Percentiles rank a stretch among this genome's conserved stretches.
Conservation (phyloP, 2,888 invertebrate species). For the Dysmachus trigonus region DNA sequence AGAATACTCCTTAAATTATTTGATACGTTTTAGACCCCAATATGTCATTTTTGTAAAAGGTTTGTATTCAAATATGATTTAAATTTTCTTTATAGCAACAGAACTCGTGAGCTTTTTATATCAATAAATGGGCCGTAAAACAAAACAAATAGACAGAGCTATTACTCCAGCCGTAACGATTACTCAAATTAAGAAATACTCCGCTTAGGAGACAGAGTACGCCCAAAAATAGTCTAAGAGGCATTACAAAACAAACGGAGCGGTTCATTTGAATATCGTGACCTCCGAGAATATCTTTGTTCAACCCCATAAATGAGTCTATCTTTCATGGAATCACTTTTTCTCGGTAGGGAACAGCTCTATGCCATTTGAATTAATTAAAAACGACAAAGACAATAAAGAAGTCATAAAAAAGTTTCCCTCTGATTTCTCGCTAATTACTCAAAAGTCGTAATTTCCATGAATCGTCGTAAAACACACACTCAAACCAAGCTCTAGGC, state of each 20-base stretch:
- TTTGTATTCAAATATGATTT: background rate
- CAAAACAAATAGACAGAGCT: background rate
- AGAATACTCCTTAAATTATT: too few relatives aligned
- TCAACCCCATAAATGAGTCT: background rate
- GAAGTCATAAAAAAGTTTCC: background rate
- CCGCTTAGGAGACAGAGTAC: background rate
- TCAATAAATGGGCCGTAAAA: background rate
- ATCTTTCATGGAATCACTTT: background rate
- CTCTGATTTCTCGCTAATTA: slow-evolving; percentile 1
- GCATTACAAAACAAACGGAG: background rate
- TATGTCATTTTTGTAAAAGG: too few relatives aligned
- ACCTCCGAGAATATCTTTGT: background rate
- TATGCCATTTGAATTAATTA: slow-evolving; percentile 1
- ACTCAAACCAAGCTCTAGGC: background rate
- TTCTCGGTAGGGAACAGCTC: background rate
- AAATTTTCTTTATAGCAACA: background rate
- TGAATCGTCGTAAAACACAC: background rate
- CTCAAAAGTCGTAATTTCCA: background rate
- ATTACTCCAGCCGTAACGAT: background rate
- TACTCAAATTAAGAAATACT: background rate
- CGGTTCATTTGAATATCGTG: background rate
- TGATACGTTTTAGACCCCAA: too few relatives aligned
- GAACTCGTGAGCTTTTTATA: background rate
- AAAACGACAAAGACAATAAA: slow-evolving; percentile 9
- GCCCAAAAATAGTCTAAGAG: background rate